Conservation (phyloP, 2,113 vertebrate species). For the Siniperca knerii region DNA sequence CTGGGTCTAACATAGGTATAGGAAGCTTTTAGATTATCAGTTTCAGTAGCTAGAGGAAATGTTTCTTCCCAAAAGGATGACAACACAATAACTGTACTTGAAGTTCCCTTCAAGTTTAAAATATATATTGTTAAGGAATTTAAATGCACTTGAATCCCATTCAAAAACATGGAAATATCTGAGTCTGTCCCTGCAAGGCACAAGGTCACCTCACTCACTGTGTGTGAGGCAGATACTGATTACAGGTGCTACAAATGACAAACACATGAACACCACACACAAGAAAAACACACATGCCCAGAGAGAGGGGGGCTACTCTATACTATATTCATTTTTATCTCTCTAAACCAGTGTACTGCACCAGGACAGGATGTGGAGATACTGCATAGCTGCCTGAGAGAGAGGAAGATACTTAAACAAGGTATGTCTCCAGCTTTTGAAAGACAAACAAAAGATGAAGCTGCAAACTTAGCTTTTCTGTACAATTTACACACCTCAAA, state of each 20-base stretch:
- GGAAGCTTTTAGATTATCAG: constrained; percentile 4
- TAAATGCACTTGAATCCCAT: neutral
- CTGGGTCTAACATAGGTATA: neutral
- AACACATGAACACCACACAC: neutral
- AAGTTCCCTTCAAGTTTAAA: neutral
- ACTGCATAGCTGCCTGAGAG: neutral
- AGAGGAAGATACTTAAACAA: neutral
- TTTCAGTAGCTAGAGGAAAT: neutral
- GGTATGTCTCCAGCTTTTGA: neutral
- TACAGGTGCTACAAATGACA: constrained; percentile 1
- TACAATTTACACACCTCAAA: neutral
- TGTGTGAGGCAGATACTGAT: constrained; percentile 2
- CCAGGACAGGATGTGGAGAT: neutral
- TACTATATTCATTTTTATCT: neutral
- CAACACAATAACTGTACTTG: neutral
- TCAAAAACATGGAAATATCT: neutral
- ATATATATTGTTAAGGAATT: too few relatives aligned
- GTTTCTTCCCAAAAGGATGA: neutral
- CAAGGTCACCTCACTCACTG: constrained; percentile 41
- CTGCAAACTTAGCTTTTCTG: too few relatives aligned
- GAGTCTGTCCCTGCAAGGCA: neutral
- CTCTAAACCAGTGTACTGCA: neutral
- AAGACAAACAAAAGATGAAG: neutral
- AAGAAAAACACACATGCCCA: neutral
- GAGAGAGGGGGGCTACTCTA: neutral